Percentiles rank a stretch among this genome's conserved stretches.
Conservation (phyloP, 92 coral and sea anemone genomes). For the Ricordea florida region DNA sequence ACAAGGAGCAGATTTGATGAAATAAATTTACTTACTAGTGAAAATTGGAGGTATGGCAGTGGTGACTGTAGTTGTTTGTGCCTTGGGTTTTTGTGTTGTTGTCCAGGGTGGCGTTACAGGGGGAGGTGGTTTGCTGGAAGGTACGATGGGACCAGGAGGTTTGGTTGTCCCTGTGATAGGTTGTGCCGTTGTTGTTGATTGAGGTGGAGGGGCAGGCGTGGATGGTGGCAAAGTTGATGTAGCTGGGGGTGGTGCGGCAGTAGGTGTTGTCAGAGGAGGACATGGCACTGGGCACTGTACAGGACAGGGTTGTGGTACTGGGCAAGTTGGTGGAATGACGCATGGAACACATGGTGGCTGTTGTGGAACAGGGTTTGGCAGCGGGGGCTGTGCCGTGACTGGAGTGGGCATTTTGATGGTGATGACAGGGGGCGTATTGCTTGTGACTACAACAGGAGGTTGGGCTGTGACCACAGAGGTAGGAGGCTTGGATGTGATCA, state of each 20-base stretch:
- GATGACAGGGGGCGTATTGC: too few species aligned
- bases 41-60: constrained; percentile 33
- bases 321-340: constrained; percentile 3
- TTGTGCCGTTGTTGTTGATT: constrained; percentile 15
- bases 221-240: background rate
- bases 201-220: constrained; percentile 34
- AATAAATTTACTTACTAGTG: constrained; percentile 37
- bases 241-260: constrained; percentile 6
- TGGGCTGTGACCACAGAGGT: too few species aligned
- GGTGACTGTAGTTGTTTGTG: constrained; percentile 9
- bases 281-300: constrained; percentile 29
- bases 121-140: constrained; percentile 2
- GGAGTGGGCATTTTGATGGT: too few species aligned
- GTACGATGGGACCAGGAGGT: too few species aligned
- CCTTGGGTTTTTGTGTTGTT: constrained; percentile 29
- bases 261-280: too few species aligned
- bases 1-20: too few species aligned
- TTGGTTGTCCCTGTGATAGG: constrained; percentile 4
- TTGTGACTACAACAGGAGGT: too few species aligned
- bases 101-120: constrained; percentile 13
- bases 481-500: too few species aligned
- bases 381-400: background rate
- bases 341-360: constrained; percentile 7
- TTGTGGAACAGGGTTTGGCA: background rate
- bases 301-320: too few species aligned